Conservation (phyloP, 1,140 invertebrate genomes). For the Leptestheria dahalacensis region DNA sequence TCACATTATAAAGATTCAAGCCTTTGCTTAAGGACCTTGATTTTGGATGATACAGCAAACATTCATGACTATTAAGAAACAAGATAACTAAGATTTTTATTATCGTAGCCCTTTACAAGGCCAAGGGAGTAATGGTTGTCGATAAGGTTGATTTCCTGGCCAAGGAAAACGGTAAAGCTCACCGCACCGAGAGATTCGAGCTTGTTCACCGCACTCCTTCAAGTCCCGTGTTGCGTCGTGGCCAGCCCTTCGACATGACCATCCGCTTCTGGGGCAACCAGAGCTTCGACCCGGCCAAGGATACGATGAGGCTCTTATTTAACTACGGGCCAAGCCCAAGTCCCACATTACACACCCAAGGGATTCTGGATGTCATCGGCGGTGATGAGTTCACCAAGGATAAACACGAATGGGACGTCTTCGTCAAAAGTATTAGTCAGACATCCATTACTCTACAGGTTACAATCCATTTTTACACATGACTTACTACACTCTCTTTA, state of each 20-base stretch:
- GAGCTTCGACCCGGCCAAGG: conserved; percentile 34
- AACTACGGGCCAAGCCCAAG: conserved; percentile 31
- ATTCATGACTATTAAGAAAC: too few species aligned
- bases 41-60: neutral
- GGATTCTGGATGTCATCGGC: conserved; percentile 22
- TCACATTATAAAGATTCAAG: neutral
- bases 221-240: conserved; percentile 40
- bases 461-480: too few species aligned
- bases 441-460: conserved; percentile 21
- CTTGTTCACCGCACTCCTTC: conserved; percentile 26
- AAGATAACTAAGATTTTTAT: too few species aligned
- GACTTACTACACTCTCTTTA: too few species aligned
- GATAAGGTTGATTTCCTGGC: conserved; percentile 25
- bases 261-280: conserved; percentile 35
- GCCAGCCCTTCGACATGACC: conserved; percentile 43
- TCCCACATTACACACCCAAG: conserved; percentile 23
- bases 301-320: conserved; percentile 41
- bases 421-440: conserved; percentile 21
- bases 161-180: conserved; percentile 26
- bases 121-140: conserved; percentile 19
- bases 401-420: conserved; percentile 22
- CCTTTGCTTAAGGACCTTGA: neutral
- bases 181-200: conserved; percentile 30
- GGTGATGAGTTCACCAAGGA: conserved; percentile 19
- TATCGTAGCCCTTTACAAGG: neutral